Evolutionary conservation across 2,113 vertebrate species (phyloP), one percentile per base, ranked within the genome.

Genomic region (Nyctereutes procyonoides): DNA sequence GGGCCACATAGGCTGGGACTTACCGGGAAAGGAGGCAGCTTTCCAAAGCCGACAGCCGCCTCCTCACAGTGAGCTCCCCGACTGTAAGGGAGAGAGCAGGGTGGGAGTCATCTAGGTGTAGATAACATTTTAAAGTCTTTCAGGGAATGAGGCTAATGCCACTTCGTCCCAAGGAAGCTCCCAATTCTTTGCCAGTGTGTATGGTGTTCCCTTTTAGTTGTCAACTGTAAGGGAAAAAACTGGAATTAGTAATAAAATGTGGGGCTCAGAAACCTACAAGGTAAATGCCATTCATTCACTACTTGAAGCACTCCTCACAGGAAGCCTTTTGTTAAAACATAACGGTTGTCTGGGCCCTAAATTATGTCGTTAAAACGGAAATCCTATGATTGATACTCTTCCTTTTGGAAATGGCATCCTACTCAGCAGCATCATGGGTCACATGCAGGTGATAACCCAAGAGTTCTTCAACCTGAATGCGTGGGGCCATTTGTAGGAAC

Each of bases 401-500:
- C 73, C 93, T 91, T 90, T 83, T 80, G 65, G 93, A 90, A 97
- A 96, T 71, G 82, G 96, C n/a, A 95, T 96, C 93, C 90, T 97
- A 82, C 43, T 97, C 97, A 95, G 95, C 92, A 92, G 90, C 95
- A 96, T 91, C 84, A 28, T 97, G 97, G 97, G 92, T 93, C 80
- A 90, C 82, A 53, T 43, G 97, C 98, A 98, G 97, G 97, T 97
- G 97, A 97, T 88, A 71, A 91, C 55, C 96, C 67, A 90, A 95
- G 97, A 91, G 93, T 96, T 98, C 85, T 74, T 71, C 9, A 97
- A 48, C 95, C 96, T 96, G 96, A 96, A 96, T 97, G 35, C 55
- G 94, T 93, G 97, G 97, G 96, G 97, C 95, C 56, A 69, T 80
- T 94, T 97, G 30, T 16, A 92, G 95, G 97, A 98, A 97, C 95